Percentiles rank a stretch among this genome's conserved stretches.
Conservation (phyloP, 1,140 invertebrate genomes). For the Neuroterus valhalla region DNA sequence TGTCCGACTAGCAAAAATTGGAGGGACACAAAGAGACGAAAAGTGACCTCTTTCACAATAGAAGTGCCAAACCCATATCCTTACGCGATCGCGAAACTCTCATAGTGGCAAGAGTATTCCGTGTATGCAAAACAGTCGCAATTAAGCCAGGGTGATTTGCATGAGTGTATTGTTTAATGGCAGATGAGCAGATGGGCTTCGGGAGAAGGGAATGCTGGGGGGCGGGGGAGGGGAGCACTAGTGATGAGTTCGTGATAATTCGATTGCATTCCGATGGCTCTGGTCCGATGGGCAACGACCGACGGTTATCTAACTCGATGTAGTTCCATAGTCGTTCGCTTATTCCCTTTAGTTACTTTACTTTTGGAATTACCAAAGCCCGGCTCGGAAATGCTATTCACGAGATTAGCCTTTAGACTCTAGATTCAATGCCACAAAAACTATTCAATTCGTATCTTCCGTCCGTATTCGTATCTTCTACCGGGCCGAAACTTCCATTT, state of each 20-base stretch:
- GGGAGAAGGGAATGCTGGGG: constrained; percentile 16
- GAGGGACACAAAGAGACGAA: too few relatives aligned
- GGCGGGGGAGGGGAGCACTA: constrained; percentile 35
- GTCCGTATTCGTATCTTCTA: too few relatives aligned
- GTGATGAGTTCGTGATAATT: constrained; percentile 58
- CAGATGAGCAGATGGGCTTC: constrained; percentile 42
- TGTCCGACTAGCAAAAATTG: too few relatives aligned
- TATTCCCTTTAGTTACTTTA: constrained; percentile 19
- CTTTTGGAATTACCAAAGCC: constrained; percentile 13
- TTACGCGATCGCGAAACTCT: constrained; percentile 53
- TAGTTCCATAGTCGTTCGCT: constrained; percentile 32
- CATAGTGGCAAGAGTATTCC: constrained; percentile 58
- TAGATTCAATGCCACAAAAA: background rate
- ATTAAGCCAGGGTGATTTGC: constrained; percentile 59
- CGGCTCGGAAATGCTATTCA: background rate
- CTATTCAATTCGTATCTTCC: too few relatives aligned
- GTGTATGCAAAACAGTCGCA: constrained; percentile 61
- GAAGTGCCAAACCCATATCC: background rate
- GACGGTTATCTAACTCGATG: constrained; percentile 43
- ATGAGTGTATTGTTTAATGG: constrained; percentile 60
- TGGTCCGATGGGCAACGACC: constrained; percentile 41
- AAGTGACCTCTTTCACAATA: background rate
- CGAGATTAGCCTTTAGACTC: background rate
- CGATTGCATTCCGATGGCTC: constrained; percentile 55
- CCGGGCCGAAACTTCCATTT: too few relatives aligned